phyloP scores from a whole-genome alignment of 2,797 vertebrate species.

The Serranus cabrilla region DNA sequence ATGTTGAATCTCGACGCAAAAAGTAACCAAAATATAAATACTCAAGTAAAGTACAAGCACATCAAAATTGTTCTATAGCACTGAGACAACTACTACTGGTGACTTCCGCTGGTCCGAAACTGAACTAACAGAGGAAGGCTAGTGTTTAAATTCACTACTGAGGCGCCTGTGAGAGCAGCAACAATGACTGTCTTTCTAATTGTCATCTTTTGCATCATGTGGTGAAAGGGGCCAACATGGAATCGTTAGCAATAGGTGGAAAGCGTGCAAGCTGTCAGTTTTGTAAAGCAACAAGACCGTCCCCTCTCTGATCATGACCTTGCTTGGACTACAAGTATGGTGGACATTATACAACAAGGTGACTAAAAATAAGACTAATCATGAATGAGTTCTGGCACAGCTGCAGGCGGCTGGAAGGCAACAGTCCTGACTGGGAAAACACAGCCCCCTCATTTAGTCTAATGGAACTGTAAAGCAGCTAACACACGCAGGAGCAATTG shows the following conservation, averaged over 20 bases:
- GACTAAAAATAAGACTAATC: slow-evolving; percentile 28
- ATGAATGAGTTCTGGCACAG: slow-evolving; percentile 44
- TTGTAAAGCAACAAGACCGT: neutral
- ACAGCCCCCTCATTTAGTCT: slow-evolving; percentile 64
- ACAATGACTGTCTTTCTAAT: neutral
- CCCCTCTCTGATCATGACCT: neutral
- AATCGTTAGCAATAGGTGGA: neutral
- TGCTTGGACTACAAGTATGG: neutral
- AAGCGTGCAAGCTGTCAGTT: neutral
- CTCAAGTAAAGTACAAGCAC: too few relatives aligned
- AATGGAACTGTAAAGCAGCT: slow-evolving; percentile 71
- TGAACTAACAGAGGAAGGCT: too few relatives aligned
- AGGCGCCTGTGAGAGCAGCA: neutral
- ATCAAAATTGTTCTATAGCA: too few relatives aligned
- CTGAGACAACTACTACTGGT: too few relatives aligned
- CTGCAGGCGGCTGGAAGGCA: slow-evolving; percentile 44
- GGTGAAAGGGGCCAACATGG: neutral
- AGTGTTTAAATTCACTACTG: neutral
- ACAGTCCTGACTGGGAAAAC: slow-evolving; percentile 59
- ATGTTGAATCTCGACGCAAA: too few relatives aligned
- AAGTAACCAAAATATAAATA: too few relatives aligned
- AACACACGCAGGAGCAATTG: slow-evolving; percentile 68
- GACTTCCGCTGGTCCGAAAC: too few relatives aligned
- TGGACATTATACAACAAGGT: slow-evolving; percentile 28
- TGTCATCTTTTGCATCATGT: neutral